Conservation (phyloP, 2,888 invertebrate species). For the Belgica antarctica region DNA sequence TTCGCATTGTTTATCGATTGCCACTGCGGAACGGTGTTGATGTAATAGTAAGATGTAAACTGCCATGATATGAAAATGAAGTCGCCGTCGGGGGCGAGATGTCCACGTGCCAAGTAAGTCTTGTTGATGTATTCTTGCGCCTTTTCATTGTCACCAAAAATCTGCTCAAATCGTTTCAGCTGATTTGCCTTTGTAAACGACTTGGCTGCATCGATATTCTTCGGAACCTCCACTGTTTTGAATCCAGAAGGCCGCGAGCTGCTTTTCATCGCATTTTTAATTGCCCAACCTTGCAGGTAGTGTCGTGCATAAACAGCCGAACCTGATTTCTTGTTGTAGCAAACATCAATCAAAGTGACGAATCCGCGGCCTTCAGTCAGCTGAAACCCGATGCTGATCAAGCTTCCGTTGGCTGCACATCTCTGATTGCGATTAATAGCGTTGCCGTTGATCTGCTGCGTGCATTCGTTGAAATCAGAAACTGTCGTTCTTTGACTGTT, state of each 20-base stretch:
- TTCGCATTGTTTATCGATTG: conserved; percentile 55
- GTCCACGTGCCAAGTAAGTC: conserved; percentile 54
- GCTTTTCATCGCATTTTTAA: conserved; percentile 43
- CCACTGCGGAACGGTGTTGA: conserved; percentile 58
- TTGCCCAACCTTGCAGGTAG: conserved; percentile 43
- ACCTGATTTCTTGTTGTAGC: conserved; percentile 45
- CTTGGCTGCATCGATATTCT: conserved; percentile 46
- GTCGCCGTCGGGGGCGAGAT: conserved; percentile 57
- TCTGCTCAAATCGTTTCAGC: conserved; percentile 49
- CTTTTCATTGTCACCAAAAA: conserved; percentile 49
- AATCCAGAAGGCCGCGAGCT: conserved; percentile 49
- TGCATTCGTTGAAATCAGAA: conserved; percentile 33
- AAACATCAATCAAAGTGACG: conserved; percentile 44
- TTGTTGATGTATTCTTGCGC: conserved; percentile 49
- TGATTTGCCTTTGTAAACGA: conserved; percentile 50
- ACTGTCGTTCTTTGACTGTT: conserved; percentile 13
- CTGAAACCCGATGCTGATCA: conserved; percentile 45
- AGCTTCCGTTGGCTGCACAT: conserved; percentile 40
- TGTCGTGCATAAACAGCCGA: conserved; percentile 45
- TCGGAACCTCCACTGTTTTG: conserved; percentile 48
- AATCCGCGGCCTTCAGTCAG: conserved; percentile 37
- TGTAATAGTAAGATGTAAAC: conserved; percentile 56
- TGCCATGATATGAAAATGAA: conserved; percentile 56
- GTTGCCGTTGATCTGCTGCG: conserved; percentile 12
- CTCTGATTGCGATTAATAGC: conserved; percentile 16